Conservation (phyloP, 1,140 invertebrate species). For the Cotesia vestalis region DNA sequence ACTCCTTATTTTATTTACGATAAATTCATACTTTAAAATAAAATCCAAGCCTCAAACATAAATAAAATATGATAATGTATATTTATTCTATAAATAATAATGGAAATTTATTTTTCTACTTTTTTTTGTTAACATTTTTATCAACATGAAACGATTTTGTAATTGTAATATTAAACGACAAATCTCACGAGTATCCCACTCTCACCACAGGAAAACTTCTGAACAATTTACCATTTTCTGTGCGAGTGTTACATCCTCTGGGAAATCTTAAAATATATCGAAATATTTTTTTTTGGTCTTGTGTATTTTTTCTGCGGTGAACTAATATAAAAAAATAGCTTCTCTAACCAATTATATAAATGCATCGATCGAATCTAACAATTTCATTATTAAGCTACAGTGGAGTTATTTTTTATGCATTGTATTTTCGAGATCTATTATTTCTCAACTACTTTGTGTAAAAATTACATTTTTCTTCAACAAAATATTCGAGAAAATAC, state of each 20-base stretch:
- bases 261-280: conserved; percentile 47
- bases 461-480: conserved; percentile 28
- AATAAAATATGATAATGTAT: not conserved
- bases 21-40: not conserved
- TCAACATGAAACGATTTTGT: conserved; percentile 38
- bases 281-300: conserved; percentile 37
- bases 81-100: conserved; percentile 31
- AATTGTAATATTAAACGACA: conserved; percentile 45
- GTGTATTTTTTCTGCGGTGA: conserved; percentile 6
- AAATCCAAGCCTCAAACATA: not conserved
- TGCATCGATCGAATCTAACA: too few species aligned
- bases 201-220: not conserved
- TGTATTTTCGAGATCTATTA: conserved; percentile 21
- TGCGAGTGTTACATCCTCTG: conserved; percentile 35
- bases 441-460: conserved; percentile 33
- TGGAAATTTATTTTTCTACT: conserved; percentile 3
- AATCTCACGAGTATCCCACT: conserved; percentile 25
- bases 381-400: too few species aligned
- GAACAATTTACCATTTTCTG: conserved; percentile 29
- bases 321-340: not conserved
- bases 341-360: too few species aligned
- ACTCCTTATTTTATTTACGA: not conserved
- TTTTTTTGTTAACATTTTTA: conserved; percentile 37
- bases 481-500: conserved; percentile 30
- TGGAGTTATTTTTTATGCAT: not conserved